These are phyloP conservation scores for Drosophila eugracilis DNA, from an alignment of 1,140 invertebrate species.

Conservation along the genomic window DNA sequence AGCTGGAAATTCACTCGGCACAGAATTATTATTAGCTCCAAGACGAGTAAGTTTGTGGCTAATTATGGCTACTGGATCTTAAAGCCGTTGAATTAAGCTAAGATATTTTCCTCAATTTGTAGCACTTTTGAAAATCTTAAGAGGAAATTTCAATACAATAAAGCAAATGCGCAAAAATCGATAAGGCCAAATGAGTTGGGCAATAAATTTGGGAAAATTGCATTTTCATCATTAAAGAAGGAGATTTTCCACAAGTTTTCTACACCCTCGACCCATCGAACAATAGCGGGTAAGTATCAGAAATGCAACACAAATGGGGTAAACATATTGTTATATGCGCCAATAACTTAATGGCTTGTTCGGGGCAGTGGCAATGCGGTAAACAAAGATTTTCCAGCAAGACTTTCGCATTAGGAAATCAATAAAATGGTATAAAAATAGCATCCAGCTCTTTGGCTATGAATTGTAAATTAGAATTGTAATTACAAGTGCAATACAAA, in stretches of 20 bases:
- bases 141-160: neutral
- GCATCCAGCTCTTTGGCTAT: constrained; percentile 63
- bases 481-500: constrained; percentile 66
- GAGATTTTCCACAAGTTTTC: constrained; percentile 27
- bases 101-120: neutral
- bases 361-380: constrained; percentile 47
- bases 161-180: constrained; percentile 28
- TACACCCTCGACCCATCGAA: neutral
- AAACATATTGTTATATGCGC: constrained; percentile 46
- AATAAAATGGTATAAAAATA: constrained; percentile 73
- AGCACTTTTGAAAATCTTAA: too few species aligned
- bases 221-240: constrained; percentile 21
- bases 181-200: constrained; percentile 7
- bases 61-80: neutral
- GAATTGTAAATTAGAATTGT: constrained; percentile 72
- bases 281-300: constrained; percentile 21
- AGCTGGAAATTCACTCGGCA: constrained; percentile 1
- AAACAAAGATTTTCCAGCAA: constrained; percentile 65
- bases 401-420: constrained; percentile 67
- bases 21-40: constrained; percentile 27
- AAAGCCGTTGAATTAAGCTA: too few species aligned
- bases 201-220: constrained; percentile 14
- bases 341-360: constrained; percentile 41
- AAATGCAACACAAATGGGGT: constrained; percentile 50
- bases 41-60: neutral